Evolutionary conservation across 2,113 vertebrate genomes (phyloP).

Genomic region (Lamprotornis superbus): DNA sequence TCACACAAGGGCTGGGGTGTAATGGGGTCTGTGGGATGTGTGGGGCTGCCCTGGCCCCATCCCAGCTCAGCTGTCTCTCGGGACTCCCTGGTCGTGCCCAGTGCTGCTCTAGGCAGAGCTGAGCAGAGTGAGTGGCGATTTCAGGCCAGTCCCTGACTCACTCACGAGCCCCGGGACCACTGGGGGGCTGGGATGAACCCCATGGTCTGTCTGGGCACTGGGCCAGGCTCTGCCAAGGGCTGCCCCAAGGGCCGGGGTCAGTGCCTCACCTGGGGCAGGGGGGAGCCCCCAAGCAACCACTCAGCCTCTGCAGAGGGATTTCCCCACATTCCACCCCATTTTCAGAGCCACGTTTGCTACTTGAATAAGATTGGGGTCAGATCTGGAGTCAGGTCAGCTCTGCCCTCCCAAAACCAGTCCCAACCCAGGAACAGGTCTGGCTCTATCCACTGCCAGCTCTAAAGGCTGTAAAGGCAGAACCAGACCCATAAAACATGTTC

Average conservation of each 20-base stretch:
- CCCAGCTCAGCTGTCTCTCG: too few relatives aligned
- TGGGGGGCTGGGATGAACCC: background rate
- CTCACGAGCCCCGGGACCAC: background rate
- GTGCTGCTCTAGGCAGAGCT: too few relatives aligned
- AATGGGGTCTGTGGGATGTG: rapidly evolving
- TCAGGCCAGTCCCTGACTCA: background rate
- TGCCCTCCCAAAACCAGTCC: background rate
- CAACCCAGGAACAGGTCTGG: background rate
- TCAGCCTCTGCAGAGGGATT: background rate
- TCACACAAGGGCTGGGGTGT: background rate
- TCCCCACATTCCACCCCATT: background rate
- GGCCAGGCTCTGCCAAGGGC: background rate
- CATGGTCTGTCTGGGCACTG: rapidly evolving
- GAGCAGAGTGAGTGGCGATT: too few relatives aligned
- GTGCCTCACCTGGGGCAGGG: background rate
- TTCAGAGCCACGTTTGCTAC: background rate
- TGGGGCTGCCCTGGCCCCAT: background rate
- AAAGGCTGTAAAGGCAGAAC: background rate
- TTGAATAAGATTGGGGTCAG: rapidly evolving
- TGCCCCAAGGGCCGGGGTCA: background rate
- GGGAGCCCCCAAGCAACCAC: background rate
- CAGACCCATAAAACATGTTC: rapidly evolving
- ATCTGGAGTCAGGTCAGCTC: background rate
- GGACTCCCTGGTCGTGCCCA: too few relatives aligned
- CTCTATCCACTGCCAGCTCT: background rate